A percentile compares a stretch with the other conserved stretches of the same genome.
phyloP scores from a whole-genome alignment of 2,113 vertebrate genomes.

The Marcusenius ussheri region DNA sequence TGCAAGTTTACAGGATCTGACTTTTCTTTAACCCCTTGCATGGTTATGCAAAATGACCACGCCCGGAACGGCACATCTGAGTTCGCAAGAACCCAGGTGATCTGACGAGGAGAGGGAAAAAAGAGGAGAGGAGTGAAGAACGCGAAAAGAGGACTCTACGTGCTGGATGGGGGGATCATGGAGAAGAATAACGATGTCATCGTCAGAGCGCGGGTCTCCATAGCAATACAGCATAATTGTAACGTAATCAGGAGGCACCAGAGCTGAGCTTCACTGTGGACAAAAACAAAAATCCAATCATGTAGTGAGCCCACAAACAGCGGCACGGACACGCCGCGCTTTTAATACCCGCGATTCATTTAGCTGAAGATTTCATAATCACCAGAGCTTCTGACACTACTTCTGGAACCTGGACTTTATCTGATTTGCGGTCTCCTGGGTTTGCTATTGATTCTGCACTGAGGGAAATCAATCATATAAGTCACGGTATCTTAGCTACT shows the following conservation, averaged over 20 bases:
- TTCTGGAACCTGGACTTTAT: slow-evolving; percentile 23
- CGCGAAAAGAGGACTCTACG: background rate
- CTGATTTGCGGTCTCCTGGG: slow-evolving; percentile 34
- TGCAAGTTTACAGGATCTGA: background rate
- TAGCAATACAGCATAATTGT: background rate
- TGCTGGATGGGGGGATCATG: background rate
- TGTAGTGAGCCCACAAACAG: background rate
- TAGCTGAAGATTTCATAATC: slow-evolving; percentile 10
- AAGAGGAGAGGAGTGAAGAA: background rate
- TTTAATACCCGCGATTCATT: slow-evolving; percentile 3
- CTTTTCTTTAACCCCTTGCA: background rate
- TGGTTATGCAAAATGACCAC: background rate
- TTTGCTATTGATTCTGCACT: slow-evolving; percentile 48
- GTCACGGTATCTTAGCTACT: slow-evolving; percentile 47
- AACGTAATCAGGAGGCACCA: background rate
- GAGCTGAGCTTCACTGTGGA: background rate
- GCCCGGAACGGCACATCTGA: background rate
- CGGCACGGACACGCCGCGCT: background rate
- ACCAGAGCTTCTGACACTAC: slow-evolving; percentile 15
- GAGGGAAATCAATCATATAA: slow-evolving; percentile 56
- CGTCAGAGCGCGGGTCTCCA: background rate
- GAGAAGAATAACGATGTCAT: too few relatives aligned
- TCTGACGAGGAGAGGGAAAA: background rate
- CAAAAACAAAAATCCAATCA: background rate
- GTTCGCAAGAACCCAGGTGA: background rate